Percentiles rank a stretch among this genome's conserved stretches.
phyloP scores from a whole-genome alignment of 2,797 vertebrate genomes.

The Emys orbicularis region DNA sequence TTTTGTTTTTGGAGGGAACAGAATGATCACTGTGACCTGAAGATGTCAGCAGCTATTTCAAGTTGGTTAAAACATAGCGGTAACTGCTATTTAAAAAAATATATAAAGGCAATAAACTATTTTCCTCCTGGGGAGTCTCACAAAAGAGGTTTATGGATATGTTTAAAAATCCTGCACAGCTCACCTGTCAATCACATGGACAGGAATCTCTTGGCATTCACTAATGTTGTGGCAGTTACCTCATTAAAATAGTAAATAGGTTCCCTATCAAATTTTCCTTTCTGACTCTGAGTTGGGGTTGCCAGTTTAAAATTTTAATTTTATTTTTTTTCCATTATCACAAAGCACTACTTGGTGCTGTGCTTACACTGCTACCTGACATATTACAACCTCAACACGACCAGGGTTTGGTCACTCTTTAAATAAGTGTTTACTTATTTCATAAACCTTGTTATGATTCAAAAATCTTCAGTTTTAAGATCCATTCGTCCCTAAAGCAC shows the following conservation, averaged over 20 bases:
- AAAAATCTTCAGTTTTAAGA: neutral
- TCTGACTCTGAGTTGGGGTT: no score
- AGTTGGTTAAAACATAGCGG: neutral
- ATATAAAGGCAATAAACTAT: neutral
- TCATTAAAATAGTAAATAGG: no score
- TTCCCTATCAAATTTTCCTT: no score
- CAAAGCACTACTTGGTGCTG: neutral
- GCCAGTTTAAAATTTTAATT: no score
- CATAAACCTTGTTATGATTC: neutral
- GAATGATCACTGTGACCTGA: neutral
- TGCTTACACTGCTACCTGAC: neutral
- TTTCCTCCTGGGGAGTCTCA: neutral
- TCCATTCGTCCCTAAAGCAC: neutral
- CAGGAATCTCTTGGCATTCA: no score
- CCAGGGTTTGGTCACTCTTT: neutral
- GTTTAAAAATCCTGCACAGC: neutral
- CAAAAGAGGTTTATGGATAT: neutral
- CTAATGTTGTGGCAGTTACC: no score
- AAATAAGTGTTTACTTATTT: neutral
- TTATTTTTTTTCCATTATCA: neutral
- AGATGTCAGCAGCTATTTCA: neutral
- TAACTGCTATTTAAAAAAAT: neutral
- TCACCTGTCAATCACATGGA: neutral
- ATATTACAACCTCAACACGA: neutral
- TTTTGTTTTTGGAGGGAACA: neutral